A percentile compares a stretch with the other conserved stretches of the same genome.
Evolutionary conservation across 1,140 invertebrate genomes (phyloP).

Genomic region (Cherax quadricarinatus): DNA sequence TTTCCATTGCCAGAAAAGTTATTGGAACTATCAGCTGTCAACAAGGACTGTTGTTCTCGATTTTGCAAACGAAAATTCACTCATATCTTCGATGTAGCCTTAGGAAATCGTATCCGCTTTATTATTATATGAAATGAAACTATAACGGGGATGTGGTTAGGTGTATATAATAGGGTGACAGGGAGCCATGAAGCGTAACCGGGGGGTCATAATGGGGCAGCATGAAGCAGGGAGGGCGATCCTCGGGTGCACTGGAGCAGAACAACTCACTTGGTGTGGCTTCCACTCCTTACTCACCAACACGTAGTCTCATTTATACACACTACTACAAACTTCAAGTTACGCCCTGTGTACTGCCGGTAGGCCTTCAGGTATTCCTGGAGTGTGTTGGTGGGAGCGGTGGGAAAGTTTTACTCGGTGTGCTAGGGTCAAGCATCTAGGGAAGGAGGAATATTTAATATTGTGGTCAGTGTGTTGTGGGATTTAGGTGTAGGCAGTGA

Average conservation of each 20-base stretch:
- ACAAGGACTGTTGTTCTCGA: slow-evolving; percentile 39
- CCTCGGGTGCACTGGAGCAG: slow-evolving; percentile 71
- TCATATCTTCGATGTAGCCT: background rate
- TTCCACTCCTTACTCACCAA: slow-evolving; percentile 44
- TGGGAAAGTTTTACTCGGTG: background rate
- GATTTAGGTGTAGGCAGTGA: slow-evolving; percentile 50
- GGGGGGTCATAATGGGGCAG: slow-evolving; percentile 72
- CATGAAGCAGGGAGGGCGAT: slow-evolving; percentile 64
- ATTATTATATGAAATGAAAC: background rate
- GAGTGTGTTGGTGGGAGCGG: background rate
- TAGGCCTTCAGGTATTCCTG: background rate
- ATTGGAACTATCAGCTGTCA: slow-evolving; percentile 60
- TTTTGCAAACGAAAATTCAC: background rate
- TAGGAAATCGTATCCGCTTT: slow-evolving; percentile 1
- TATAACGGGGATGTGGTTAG: background rate
- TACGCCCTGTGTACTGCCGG: background rate
- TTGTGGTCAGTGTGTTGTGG: slow-evolving; percentile 48
- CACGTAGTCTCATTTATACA: slow-evolving; percentile 31
- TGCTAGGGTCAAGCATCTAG: background rate
- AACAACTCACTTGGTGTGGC: slow-evolving; percentile 52
- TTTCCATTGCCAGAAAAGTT: slow-evolving; percentile 20
- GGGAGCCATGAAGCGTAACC: slow-evolving; percentile 73
- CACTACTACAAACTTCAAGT: slow-evolving; percentile 37
- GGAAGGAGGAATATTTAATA: background rate
- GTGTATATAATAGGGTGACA: slow-evolving; percentile 52